A percentile compares a stretch with the other conserved stretches of the same genome.
phyloP scores from a whole-genome alignment of 2,113 vertebrate genomes.

The Porphyrio hochstetteri region DNA sequence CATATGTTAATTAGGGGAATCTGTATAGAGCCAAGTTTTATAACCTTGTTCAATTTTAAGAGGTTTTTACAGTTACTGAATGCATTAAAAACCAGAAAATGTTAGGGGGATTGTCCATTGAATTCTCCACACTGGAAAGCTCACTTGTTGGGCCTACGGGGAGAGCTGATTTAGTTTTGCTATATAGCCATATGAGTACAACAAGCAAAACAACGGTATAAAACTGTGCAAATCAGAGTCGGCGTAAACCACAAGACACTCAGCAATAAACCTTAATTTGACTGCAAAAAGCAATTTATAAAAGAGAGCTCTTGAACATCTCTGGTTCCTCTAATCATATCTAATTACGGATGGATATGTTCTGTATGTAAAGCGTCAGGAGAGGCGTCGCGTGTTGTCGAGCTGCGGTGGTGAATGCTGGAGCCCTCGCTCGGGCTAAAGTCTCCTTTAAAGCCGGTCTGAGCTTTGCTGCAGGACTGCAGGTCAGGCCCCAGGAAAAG shows the following conservation, averaged over 20 bases:
- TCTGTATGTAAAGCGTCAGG: neutral
- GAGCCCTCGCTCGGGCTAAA: neutral
- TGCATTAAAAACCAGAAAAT: neutral
- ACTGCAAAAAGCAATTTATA: neutral
- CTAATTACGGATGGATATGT: neutral
- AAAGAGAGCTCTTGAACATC: neutral
- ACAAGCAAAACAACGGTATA: neutral
- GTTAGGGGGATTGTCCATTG: neutral
- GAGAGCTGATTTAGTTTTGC: neutral
- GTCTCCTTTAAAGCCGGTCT: neutral
- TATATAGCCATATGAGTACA: neutral
- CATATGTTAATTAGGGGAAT: conserved; percentile 33
- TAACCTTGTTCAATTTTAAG: neutral
- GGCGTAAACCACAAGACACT: neutral
- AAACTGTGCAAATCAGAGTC: conserved; percentile 5
- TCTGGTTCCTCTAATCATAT: neutral
- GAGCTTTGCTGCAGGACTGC: neutral
- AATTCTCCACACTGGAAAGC: neutral
- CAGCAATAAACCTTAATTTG: neutral
- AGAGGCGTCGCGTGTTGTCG: rapidly evolving
- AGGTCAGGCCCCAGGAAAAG: neutral
- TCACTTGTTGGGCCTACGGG: neutral
- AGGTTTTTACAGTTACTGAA: conserved; percentile 30
- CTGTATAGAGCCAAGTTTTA: neutral
- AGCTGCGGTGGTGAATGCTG: neutral